Base-by-base conservation (phyloP, 1,140 invertebrate genomes). In the Diprion similis region DNA sequence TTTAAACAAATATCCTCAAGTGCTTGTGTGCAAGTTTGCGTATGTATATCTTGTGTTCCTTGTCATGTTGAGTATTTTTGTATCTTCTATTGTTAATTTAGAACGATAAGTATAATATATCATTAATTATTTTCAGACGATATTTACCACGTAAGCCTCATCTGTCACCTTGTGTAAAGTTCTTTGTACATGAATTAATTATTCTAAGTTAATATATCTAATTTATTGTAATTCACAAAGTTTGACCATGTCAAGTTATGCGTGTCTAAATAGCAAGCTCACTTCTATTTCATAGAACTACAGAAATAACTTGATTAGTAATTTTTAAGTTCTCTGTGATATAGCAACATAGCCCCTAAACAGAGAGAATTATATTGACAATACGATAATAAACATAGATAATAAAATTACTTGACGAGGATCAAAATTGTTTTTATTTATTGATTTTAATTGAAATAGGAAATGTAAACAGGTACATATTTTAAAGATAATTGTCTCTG, bases 331-430 rank as follows among this genome's bases (percentile, higher is more conserved):
- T 48, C 82, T 84, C 82, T 85, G 83, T 85, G 83, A 85, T 85
- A 84, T 83, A 84, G 82, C 80, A 76, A 79, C 73, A 80, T 83
- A 83, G 77, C 81, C 72, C 73, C 76, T 65, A 79, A 80, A 81
- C 80, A 84, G 82, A 83, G 78, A 84, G 81, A 81, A 59, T 59
- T 59, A 59, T 59, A 59, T 59, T 59, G 51, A 59, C 51, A 59
- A 59, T 59, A 59, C 51, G 7, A 59, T 59, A 59, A 59, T 59
- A 59, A 59, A 59, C 51, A 59, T 17, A 17, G n/a, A 59, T 59
- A 59, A 59, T 59, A 59, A 59, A 59, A 15, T 59, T 17, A 17
- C 51, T 17, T 59, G n/a, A 59, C n/a, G 51, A 59, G 51, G 51
- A 59, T 59, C 51, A 15, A 4, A 17, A 17, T 9, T 13, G 11